Evolutionary conservation across 2,888 invertebrate genomes (phyloP).

Genomic region (Limnephilus auricula): DNA sequence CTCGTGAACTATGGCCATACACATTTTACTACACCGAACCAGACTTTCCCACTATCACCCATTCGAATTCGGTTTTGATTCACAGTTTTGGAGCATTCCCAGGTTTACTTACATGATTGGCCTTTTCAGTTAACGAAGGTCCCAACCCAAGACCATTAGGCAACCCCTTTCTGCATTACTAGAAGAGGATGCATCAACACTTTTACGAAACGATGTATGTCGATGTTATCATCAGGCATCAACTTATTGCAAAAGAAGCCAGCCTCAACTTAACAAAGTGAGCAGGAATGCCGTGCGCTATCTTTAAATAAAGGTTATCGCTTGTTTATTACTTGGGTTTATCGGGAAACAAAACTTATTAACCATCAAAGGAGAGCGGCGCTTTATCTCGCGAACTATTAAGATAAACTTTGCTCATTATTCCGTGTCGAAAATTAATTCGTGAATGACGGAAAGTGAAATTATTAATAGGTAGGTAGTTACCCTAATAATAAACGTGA

Average conservation of each 20-base stretch:
- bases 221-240: not conserved
- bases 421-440: not conserved
- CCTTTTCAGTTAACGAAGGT: not conserved
- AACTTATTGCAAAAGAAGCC: not conserved
- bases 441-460: not conserved
- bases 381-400: constrained; percentile 5
- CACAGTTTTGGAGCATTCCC: too few species aligned
- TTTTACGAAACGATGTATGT: not conserved
- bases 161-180: not conserved
- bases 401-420: not conserved
- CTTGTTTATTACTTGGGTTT: constrained; percentile 17
- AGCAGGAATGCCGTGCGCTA: constrained; percentile 5
- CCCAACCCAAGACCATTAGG: not conserved
- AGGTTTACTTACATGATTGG: not conserved
- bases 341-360: constrained; percentile 1
- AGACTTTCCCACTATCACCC: not conserved
- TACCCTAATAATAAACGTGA: not conserved
- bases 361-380: not conserved
- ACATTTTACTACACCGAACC: too few species aligned
- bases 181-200: not conserved
- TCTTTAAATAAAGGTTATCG: constrained; percentile 7
- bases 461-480: not conserved
- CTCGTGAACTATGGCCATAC: too few species aligned
- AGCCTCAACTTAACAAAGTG: not conserved
- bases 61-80: not conserved